phyloP scores from a whole-genome alignment of 2,888 invertebrate species.

The Phyto melanocephala region DNA sequence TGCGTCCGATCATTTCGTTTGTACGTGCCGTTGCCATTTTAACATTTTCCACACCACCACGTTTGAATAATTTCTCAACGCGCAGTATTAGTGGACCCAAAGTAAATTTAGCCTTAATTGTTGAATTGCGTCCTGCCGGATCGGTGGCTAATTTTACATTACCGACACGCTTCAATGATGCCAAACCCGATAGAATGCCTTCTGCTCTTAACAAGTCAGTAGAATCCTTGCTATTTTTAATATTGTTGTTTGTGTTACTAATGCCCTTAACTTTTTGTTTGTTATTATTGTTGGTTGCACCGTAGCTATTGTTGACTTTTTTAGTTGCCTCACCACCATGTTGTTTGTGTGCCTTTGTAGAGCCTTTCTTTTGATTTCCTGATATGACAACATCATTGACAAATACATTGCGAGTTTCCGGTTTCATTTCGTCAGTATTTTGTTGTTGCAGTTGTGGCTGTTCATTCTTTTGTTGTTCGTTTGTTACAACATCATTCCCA shows the following conservation, averaged over 20 bases:
- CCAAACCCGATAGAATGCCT: constrained; percentile 89
- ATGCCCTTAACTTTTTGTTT: constrained; percentile 74
- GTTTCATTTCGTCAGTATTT: constrained; percentile 67
- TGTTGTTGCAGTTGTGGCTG: constrained; percentile 72
- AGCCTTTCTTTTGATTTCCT: constrained; percentile 65
- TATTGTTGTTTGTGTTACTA: constrained; percentile 64
- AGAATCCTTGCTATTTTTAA: constrained; percentile 67
- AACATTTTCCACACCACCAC: constrained; percentile 88
- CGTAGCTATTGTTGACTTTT: constrained; percentile 71
- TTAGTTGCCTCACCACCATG: constrained; percentile 76
- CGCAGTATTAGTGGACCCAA: constrained; percentile 88
- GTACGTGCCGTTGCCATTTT: constrained; percentile 93
- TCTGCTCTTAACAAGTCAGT: constrained; percentile 81
- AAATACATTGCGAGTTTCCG: constrained; percentile 62
- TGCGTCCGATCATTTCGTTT: constrained; percentile 90
- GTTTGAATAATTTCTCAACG: constrained; percentile 83
- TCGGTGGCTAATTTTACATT: constrained; percentile 90
- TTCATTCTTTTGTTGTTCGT: constrained; percentile 56
- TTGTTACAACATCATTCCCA: constrained; percentile 65
- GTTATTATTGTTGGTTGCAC: constrained; percentile 71
- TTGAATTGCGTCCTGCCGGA: constrained; percentile 85
- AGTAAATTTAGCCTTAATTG: constrained; percentile 89
- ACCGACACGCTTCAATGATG: constrained; percentile 87
- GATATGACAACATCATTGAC: constrained; percentile 60
- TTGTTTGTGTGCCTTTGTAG: constrained; percentile 58